Conservation (phyloP, 2,888 invertebrate species). For the Hyppa rectilinea region DNA sequence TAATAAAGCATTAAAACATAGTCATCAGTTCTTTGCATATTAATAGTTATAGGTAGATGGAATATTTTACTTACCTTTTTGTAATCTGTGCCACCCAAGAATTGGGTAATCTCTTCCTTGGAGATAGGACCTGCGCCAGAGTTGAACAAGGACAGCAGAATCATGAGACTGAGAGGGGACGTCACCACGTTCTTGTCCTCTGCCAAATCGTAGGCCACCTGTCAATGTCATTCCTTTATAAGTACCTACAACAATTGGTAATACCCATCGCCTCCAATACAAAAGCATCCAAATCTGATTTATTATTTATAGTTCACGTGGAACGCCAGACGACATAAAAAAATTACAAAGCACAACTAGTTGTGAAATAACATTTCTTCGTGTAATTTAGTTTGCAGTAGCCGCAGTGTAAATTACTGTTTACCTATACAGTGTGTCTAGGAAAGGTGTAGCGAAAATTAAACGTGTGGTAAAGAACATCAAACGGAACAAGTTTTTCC, state of each 20-base stretch:
- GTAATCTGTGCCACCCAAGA: constrained; percentile 69
- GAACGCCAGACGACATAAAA: background rate
- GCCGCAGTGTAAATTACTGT: no score
- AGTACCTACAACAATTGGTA: background rate
- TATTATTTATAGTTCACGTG: background rate
- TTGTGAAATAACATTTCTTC: no score
- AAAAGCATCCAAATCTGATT: background rate
- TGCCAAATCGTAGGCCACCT: constrained; percentile 71
- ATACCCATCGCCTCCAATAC: background rate
- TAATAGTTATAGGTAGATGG: background rate
- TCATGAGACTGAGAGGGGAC: constrained; percentile 75
- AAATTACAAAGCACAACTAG: no score
- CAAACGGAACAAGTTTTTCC: no score
- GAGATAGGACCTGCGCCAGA: constrained; percentile 65
- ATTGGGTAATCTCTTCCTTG: constrained; percentile 66
- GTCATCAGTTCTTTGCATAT: background rate
- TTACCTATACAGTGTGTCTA: no score
- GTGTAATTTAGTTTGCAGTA: background rate
- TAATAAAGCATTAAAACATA: background rate
- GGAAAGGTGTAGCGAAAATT: no score
- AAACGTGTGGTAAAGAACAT: no score
- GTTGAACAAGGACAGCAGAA: constrained; percentile 72
- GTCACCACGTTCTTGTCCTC: constrained; percentile 74
- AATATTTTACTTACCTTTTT: constrained; percentile 62
- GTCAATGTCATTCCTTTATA: constrained; percentile 26